phyloP scores from a whole-genome alignment of 2,797 vertebrate species.

The Phoeniculus purpureus region DNA sequence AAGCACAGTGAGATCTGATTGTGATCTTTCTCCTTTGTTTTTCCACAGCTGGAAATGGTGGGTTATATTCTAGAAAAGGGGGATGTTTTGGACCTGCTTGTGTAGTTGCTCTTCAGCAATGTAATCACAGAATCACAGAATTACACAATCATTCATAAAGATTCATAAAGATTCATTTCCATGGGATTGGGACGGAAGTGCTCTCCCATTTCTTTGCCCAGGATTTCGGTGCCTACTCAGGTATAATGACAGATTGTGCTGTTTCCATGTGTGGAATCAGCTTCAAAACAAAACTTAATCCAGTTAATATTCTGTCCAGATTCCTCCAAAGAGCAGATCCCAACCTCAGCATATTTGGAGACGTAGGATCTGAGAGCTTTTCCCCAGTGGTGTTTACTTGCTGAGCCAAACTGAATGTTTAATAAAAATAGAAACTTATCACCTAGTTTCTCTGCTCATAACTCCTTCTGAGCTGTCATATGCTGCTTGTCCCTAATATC shows the following conservation, averaged over 20 bases:
- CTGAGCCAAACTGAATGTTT: neutral
- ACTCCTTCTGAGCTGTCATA: neutral
- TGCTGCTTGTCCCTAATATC: neutral
- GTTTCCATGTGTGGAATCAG: neutral
- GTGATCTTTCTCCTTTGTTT: constrained; percentile 41
- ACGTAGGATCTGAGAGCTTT: neutral
- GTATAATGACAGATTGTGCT: neutral
- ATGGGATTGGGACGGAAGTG: neutral
- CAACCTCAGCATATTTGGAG: neutral
- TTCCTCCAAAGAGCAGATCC: neutral
- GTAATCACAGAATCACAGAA: neutral
- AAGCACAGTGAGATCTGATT: constrained; percentile 49
- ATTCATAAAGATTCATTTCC: neutral
- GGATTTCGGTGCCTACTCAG: neutral
- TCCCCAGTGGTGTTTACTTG: neutral
- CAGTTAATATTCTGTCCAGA: neutral
- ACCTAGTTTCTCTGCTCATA: neutral
- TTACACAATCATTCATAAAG: neutral
- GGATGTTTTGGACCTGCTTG: neutral
- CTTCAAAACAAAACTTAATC: neutral
- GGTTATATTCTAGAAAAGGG: constrained; percentile 17
- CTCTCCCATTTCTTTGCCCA: neutral
- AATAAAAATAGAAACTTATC: neutral
- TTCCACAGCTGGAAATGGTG: constrained; percentile 14
- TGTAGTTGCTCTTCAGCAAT: neutral